A percentile compares a stretch with the other conserved stretches of the same genome.
Evolutionary conservation across 2,888 invertebrate species (phyloP).

Genomic region (Ochlodes sylvanus): DNA sequence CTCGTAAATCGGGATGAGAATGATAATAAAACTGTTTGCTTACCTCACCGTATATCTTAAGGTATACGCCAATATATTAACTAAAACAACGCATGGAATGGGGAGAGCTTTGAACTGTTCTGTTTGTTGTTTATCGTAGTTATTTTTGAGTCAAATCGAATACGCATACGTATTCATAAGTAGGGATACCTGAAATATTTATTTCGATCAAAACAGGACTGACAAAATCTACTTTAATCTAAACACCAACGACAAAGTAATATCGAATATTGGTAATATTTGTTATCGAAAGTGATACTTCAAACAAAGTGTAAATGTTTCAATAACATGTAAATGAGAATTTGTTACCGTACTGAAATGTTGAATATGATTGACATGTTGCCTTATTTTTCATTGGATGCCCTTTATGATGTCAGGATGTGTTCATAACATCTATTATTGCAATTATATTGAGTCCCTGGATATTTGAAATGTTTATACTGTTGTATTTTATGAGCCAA

Average conservation of each 20-base stretch:
- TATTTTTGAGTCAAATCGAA: not conserved
- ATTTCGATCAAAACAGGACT: no score
- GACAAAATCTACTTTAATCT: no score
- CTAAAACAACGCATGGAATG: not conserved
- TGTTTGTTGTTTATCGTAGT: no score
- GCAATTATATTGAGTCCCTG: not conserved
- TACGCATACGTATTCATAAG: not conserved
- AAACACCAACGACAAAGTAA: no score
- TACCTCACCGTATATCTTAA: not conserved
- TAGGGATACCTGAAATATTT: no score
- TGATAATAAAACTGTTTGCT: slow-evolving; percentile 19
- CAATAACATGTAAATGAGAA: no score
- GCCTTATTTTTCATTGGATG: not conserved
- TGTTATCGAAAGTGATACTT: no score
- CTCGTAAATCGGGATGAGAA: slow-evolving; percentile 8
- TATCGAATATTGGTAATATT: no score
- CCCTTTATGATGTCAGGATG: slow-evolving; percentile 6
- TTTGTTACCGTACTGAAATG: no score
- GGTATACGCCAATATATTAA: not conserved
- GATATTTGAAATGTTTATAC: not conserved
- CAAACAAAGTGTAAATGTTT: no score
- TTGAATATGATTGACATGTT: no score
- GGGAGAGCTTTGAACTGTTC: not conserved
- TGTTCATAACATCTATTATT: not conserved
- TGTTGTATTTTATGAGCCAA: no score